Base-by-base conservation (phyloP, 35 echinoderm and acorn worm genomes). In the Lytechinus pictus region DNA sequence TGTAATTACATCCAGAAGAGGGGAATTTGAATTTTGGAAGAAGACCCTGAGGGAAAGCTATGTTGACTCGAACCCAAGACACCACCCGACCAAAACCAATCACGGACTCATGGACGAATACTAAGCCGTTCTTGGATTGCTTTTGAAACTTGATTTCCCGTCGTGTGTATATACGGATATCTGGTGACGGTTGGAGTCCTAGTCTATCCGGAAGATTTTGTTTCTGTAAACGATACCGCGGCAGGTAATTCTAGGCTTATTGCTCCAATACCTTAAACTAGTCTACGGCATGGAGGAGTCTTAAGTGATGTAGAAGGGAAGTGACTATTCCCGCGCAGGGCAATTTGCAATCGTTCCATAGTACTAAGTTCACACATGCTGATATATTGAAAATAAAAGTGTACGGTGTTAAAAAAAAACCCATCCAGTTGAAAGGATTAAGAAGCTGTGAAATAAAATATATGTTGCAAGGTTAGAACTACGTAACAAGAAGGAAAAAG, bases 121-220 rank as follows among this genome's bases (percentile, higher is more conserved):
- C 66, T n/a, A 79, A 79, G 66, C 66, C 66, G 66, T 24, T 14
- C 19, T 24, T 24, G 19, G 66, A 79, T 79, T 79, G 66, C 66
- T 79, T 79, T 79, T 79, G 66, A 79, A 79, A 79, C 66, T 79
- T 79, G 66, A 79, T 79, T 79, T 79, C 66, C 66, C 66, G 66
- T n/a, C 16, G 66, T 79, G 66, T 79, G 66, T 79, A 24, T 79
- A 79, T n/a, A 24, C n/a, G 66, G 66, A 79, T 79, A 79, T 79
- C 66, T 16, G 66, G 66, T 79, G 66, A 19, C 66, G 66, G 66
- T 79, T 24, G 19, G 66, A 79, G 66, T 79, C 66, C 16, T 24
- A n/a, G 16, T n/a, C 66, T 79, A 79, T 79, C 66, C 66, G 19
- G 16, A 24, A 24, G 66, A 79, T 79, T 79, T 79, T n/a, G 66